Conservation (phyloP, 2,888 invertebrate species). For the Lycia hirtaria region DNA sequence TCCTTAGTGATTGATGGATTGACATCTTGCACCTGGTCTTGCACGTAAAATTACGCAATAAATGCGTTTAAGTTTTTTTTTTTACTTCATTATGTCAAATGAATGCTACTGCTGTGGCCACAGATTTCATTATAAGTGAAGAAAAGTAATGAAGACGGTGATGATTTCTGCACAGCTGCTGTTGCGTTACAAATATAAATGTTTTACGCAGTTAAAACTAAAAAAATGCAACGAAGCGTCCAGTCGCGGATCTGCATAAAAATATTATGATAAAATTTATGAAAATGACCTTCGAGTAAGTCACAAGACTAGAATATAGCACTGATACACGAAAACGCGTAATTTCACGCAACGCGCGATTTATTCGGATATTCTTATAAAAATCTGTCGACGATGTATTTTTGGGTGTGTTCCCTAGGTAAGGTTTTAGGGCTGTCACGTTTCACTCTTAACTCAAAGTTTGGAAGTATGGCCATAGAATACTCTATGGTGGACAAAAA, state of each 20-base stretch:
- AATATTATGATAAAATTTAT: constrained; percentile 15
- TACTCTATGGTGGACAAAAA: too few species aligned
- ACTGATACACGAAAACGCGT: constrained; percentile 27
- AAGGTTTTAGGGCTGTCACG: constrained; percentile 6
- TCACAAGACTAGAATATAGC: constrained; percentile 22
- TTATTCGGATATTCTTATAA: constrained; percentile 28
- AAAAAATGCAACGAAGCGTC: constrained; percentile 13
- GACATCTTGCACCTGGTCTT: too few species aligned
- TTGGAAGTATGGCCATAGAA: too few species aligned
- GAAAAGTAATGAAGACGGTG: too few species aligned
- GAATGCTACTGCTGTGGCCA: too few species aligned
- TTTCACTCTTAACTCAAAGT: neutral
- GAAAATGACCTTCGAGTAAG: constrained; percentile 17
- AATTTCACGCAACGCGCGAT: constrained; percentile 26
- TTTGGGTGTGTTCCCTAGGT: constrained; percentile 17
- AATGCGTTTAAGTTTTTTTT: too few species aligned
- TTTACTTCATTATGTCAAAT: too few species aligned
- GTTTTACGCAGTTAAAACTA: neutral
- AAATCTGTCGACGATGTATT: constrained; percentile 29
- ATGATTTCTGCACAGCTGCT: too few species aligned
- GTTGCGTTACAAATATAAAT: neutral
- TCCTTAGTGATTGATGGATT: too few species aligned
- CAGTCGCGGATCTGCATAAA: constrained; percentile 12
- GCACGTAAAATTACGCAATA: too few species aligned
- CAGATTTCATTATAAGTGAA: too few species aligned